Evolutionary conservation across 2,888 invertebrate genomes (phyloP).

Genomic region (Adelphocoris suturalis): DNA sequence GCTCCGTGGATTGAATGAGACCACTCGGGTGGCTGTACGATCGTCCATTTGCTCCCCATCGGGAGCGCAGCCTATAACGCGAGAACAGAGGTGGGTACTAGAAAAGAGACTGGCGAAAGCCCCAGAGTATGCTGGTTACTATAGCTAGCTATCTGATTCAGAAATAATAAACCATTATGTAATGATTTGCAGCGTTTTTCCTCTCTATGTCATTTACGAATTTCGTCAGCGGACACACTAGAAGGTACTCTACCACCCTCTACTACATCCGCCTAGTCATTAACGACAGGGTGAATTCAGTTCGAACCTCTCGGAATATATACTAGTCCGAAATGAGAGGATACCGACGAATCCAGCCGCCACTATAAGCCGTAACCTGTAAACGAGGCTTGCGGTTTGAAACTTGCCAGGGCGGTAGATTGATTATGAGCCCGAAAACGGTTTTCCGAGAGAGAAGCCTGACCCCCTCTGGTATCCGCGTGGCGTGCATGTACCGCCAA

Average conservation of each 20-base stretch:
- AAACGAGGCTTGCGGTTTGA: conserved; percentile 32
- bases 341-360: background rate
- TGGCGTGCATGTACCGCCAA: conserved; percentile 63
- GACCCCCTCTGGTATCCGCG: conserved; percentile 46
- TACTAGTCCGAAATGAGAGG: conserved; percentile 14
- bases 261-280: background rate
- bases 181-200: too few relatives aligned
- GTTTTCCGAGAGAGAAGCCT: background rate
- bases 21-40: too few relatives aligned
- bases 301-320: too few relatives aligned
- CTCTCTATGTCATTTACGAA: too few relatives aligned
- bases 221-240: background rate
- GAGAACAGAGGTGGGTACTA: too few relatives aligned
- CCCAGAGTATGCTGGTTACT: too few relatives aligned
- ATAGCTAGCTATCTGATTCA: too few relatives aligned
- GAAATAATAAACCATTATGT: too few relatives aligned
- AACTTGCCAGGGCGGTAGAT: conserved; percentile 55
- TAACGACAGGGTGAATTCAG: background rate
- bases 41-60: too few relatives aligned
- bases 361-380: conserved; percentile 14
- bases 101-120: too few relatives aligned
- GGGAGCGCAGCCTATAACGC: too few relatives aligned
- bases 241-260: background rate
- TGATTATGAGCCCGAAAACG: conserved; percentile 60
- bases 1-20: too few relatives aligned